Percentiles rank a stretch among this genome's conserved stretches.
phyloP scores from a whole-genome alignment of 2,888 invertebrate genomes.

The Oegoconia quadripuncta region DNA sequence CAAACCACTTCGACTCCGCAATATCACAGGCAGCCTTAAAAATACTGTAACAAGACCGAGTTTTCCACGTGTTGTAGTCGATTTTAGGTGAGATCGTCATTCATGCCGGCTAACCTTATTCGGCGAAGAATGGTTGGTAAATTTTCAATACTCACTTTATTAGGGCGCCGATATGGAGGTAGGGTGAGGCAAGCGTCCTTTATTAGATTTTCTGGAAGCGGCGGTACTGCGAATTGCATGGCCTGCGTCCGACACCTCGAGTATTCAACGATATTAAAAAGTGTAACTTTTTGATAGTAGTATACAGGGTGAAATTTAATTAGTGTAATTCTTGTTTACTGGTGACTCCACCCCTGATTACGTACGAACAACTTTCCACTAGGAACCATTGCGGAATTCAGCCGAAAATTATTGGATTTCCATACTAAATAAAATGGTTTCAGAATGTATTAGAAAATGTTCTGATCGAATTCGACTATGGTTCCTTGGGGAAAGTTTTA shows the following conservation, averaged over 20 bases:
- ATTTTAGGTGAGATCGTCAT: constrained; percentile 51
- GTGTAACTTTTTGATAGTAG: constrained; percentile 24
- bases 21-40: constrained; percentile 20
- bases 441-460: no score
- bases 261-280: constrained; percentile 39
- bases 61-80: constrained; percentile 20
- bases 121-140: constrained; percentile 77
- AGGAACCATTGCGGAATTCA: no score
- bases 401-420: no score
- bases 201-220: constrained; percentile 76
- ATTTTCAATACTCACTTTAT: constrained; percentile 80
- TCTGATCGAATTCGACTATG: no score
- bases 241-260: constrained; percentile 52
- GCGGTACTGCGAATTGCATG: constrained; percentile 53
- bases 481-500: no score
- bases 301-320: not conserved
- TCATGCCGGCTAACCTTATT: constrained; percentile 69
- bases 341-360: no score
- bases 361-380: no score
- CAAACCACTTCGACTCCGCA: constrained; percentile 27
- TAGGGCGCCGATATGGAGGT: constrained; percentile 67
- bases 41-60: constrained; percentile 21
- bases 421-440: no score
- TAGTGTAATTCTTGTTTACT: no score
- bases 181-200: constrained; percentile 67